Percentiles rank a stretch among this genome's conserved stretches.
Evolutionary conservation across 2,113 vertebrate species (phyloP).

Genomic region (Nycticorax nycticorax): DNA sequence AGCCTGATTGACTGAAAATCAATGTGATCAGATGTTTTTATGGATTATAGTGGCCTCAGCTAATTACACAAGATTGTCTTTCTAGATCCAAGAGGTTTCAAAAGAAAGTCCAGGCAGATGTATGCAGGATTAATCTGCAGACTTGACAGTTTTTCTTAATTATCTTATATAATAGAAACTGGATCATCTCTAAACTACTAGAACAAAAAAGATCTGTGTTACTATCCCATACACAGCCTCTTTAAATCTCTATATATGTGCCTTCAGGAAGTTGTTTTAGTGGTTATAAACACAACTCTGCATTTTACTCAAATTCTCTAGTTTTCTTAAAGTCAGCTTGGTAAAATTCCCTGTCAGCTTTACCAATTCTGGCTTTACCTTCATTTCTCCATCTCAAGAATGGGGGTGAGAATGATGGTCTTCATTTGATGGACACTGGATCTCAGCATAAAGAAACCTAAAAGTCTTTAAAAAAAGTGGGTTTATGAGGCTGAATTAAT

Average conservation of each 20-base stretch:
- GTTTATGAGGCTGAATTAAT: neutral
- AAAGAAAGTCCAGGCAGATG: conserved; percentile 71
- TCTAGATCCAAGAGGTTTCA: conserved; percentile 73
- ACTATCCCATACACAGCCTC: neutral
- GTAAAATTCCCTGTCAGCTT: neutral
- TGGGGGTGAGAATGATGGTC: fast-evolving
- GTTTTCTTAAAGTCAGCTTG: neutral
- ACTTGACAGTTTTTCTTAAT: conserved; percentile 77
- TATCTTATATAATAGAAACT: conserved; percentile 69
- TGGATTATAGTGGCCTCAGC: conserved; percentile 77
- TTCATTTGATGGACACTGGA: neutral
- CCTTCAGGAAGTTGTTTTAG: neutral
- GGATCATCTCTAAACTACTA: conserved; percentile 51
- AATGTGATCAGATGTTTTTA: conserved; percentile 81
- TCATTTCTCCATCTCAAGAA: neutral
- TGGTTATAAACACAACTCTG: neutral
- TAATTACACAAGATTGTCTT: conserved; percentile 82
- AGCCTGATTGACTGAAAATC: conserved; percentile 79
- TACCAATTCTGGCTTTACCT: neutral
- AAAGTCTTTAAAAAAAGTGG: neutral
- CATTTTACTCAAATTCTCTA: neutral
- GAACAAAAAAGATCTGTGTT: conserved; percentile 47
- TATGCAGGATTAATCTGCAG: conserved; percentile 74
- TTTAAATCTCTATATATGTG: neutral
- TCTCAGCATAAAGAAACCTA: neutral